Evolutionary conservation across 2,888 invertebrate species (phyloP), one percentile per base, ranked within the genome.

Genomic region (Cantharis lateralis): DNA sequence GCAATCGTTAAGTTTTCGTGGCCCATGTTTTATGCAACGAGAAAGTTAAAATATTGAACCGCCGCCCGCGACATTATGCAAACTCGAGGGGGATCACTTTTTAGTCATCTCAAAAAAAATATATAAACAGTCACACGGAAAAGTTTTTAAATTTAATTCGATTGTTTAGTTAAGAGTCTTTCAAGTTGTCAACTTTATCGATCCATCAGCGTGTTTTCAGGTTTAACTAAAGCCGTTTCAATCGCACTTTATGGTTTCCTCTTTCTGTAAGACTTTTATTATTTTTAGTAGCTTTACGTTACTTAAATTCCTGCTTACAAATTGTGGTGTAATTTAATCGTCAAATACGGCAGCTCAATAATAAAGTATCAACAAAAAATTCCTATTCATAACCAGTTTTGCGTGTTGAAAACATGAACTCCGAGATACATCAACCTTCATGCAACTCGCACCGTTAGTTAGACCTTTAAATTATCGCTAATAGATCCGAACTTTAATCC

Each of bases 171-270:
- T 64, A 20, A 64, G 64, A 20, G 64, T 64, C 64, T 64, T 64
- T 20, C 64, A 73, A 62, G 15, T 62, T 70, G 15, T 32, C 61
- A 68, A 77, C 70, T 76, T 77, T 71, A 77, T 74, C 74, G 74
- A 77, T 74, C 77, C 69, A 74, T 77, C 74, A 77, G 70, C 69
- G 68, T 77, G 77, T 77, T 75, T 78, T 78, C 74, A 70, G 75
- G 70, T 62, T 68, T 70, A 75, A 75, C 74, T 28, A 72, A 78
- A 78, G 75, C 75, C 70, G 70, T 74, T 48, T 75, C 78, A 13
- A 72, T 68, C 72, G 72, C 78, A 72, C 72, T 78, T 78, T 75
- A 75, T 78, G 75, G 75, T 74, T 78, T 78, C 78, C 78, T 78
- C 75, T 78, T 72, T 75, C 32, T 78, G 62, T 75, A 75, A 72